Percentiles rank a stretch among this genome's conserved stretches.
phyloP scores from a whole-genome alignment of 64 coral and sea anemone species.

The Acropora yongei region DNA sequence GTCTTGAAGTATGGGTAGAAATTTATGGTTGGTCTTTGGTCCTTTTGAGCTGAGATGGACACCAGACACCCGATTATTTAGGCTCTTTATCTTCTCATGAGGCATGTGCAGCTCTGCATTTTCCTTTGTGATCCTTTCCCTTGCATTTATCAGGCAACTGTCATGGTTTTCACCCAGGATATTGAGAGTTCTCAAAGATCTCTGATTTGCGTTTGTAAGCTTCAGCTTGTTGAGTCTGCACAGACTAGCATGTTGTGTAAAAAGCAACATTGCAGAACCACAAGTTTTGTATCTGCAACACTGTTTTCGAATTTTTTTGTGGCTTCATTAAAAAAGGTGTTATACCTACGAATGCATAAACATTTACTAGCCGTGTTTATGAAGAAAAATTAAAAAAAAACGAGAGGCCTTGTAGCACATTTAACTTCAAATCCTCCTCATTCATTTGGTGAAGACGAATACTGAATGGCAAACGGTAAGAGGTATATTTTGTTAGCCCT shows the following conservation, averaged over 20 bases:
- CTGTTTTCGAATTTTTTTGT: not conserved
- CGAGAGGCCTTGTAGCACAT: not conserved
- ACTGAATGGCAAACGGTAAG: not conserved
- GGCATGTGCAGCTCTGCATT: not conserved
- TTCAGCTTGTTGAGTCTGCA: slow-evolving; percentile 54
- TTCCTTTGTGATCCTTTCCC: slow-evolving; percentile 26
- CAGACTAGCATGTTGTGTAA: slow-evolving; percentile 23
- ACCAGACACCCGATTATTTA: slow-evolving; percentile 2
- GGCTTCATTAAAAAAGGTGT: not conserved
- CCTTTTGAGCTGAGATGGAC: slow-evolving; percentile 23
- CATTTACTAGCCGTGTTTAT: no score
- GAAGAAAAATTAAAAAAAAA: not conserved
- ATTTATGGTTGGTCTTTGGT: slow-evolving; percentile 55
- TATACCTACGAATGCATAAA: no score
- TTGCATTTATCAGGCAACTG: not conserved
- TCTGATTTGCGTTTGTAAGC: slow-evolving; percentile 30
- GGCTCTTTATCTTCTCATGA: not conserved
- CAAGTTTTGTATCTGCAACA: not conserved
- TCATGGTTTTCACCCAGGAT: slow-evolving; percentile 47
- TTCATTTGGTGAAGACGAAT: no score
- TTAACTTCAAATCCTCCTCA: not conserved
- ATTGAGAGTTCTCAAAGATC: slow-evolving; percentile 24
- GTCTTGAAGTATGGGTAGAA: slow-evolving; percentile 44
- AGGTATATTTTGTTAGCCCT: not conserved
- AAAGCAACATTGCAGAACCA: not conserved